Base-by-base conservation (phyloP, 2,113 vertebrate species). In the Ammodytes marinus region DNA sequence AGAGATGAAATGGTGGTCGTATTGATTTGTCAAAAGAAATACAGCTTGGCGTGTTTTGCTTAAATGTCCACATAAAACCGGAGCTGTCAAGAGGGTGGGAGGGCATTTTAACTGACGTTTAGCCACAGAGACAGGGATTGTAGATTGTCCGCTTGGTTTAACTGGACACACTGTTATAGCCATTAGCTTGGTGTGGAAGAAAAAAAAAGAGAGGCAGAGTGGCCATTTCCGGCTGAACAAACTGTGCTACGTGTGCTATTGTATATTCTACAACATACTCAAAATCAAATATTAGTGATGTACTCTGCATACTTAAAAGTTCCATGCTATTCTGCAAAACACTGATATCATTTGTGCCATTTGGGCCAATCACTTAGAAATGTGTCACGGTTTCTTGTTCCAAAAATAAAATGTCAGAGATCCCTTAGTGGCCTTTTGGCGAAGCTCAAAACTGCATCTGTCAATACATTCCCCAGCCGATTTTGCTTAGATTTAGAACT, bases 1-100 rank as follows among this genome's bases (percentile, higher is more conserved):
- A 80, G 90, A 83, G 82, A 86, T 90, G 89, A 92, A 89, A 94
- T 92, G 90, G 91, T 85, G 92, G 89, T 92, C 71, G 61, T 94
- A 96, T 95, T 87, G 95, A 96, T 94, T 90, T 49, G 69, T 92
- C 91, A 92, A 91, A 27, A 92, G 92, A 93, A 93, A 93, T 95
- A 93, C 90, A 92, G 91, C 77, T 15, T 69, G 80, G 89, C 78
- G 88, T 85, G 90, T 93, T 95, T 88, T 81, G 90, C 91, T 95
- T 93, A 95, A 95, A 91, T 69, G 90, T 94, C 91, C 85, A 86
- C 88, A 90, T 93, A 92, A 27, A 95, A 93, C 89, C 92, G 84
- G 90, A 94, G 91, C 93, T 93, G 93, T 91, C 93, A 94, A 86
- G 27, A 27, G 61, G 82, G 87, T 80, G 86, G 92, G 92, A 54